Base-by-base conservation (phyloP, 92 coral and sea anemone genomes). In the Parazoanthus atlanticus region DNA sequence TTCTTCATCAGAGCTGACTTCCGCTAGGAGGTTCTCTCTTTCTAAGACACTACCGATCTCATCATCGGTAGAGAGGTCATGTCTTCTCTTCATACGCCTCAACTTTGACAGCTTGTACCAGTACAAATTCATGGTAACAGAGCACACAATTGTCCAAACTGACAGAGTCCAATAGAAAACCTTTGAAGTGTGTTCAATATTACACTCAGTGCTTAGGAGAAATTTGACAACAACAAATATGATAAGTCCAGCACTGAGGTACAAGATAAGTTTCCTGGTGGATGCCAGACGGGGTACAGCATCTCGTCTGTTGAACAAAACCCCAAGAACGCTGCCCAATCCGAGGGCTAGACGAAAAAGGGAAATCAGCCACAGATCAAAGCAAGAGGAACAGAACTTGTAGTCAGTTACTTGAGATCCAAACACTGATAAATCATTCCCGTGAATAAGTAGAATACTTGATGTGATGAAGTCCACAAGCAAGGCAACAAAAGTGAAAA, bases 151-250 rank as follows among this genome's bases (percentile, higher is more conserved):
- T 70, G 93, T 85, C 91, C 94, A 96, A 17, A 85, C 98, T 46
- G 91, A 79, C 43, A 94, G 93, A 52, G 93, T 82, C 98, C 95
- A 94, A n/a, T 93, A 90, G 91, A 93, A 97, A 34, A 90, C 66
- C 64, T 91, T 95, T 13, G 89, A 47, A 17, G 49, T 74, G 16
- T 58, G 90, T 49, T 91, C 88, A 73, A 86, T 52, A 70, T 66
- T 79, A 43, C 98, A 94, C 82, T 97, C 99, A 15, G 98, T 95
- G 78, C 99, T 94, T 29, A 93, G 64, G 6, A 97, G 96, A 67
- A 97, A 90, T 71, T 97, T 97, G 8, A 85, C 89, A 34, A 95
- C 90, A 28, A 92, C 91, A 73, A 85, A 95, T 77, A 97, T 90
- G 31, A 92, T 78, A 36, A 91, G 74, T 9, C 84, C 90, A 74